phyloP scores from a whole-genome alignment of 2,888 invertebrate genomes.

The Agrochola lota region DNA sequence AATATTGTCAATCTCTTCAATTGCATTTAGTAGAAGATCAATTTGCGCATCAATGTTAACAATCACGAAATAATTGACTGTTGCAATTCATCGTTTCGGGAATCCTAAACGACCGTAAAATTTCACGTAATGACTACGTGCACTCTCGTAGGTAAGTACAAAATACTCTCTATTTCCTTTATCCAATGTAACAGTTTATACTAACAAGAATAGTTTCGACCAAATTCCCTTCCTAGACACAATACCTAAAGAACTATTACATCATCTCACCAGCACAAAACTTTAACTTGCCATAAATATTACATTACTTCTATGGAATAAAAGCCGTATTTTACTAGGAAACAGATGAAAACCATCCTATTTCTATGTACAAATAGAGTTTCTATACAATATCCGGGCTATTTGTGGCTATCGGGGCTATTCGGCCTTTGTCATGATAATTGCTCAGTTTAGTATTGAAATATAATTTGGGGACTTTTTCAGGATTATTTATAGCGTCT shows the following conservation, averaged over 20 bases:
- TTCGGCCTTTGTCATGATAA: constrained; percentile 56
- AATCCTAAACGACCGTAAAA: not conserved
- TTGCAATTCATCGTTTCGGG: too few relatives aligned
- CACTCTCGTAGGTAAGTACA: not conserved
- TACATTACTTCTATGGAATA: constrained; percentile 35
- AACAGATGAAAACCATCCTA: constrained; percentile 33
- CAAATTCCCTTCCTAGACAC: not conserved
- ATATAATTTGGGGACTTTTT: constrained; percentile 15
- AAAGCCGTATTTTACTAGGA: constrained; percentile 46
- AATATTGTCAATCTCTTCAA: too few relatives aligned
- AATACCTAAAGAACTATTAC: constrained; percentile 17
- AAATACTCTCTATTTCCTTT: not conserved
- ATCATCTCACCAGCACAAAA: constrained; percentile 23
- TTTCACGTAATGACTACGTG: not conserved
- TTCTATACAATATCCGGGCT: constrained; percentile 50
- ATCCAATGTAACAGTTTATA: not conserved
- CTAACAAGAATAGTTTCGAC: not conserved
- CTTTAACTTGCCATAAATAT: constrained; percentile 22
- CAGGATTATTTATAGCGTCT: constrained; percentile 30
- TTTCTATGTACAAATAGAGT: constrained; percentile 34
- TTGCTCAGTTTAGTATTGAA: constrained; percentile 41
- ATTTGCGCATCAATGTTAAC: too few relatives aligned
- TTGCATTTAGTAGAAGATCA: too few relatives aligned
- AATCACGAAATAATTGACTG: too few relatives aligned
- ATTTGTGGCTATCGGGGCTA: constrained; percentile 23